Conservation (phyloP, 2,888 invertebrate genomes). For the Helicoverpa assulta region DNA sequence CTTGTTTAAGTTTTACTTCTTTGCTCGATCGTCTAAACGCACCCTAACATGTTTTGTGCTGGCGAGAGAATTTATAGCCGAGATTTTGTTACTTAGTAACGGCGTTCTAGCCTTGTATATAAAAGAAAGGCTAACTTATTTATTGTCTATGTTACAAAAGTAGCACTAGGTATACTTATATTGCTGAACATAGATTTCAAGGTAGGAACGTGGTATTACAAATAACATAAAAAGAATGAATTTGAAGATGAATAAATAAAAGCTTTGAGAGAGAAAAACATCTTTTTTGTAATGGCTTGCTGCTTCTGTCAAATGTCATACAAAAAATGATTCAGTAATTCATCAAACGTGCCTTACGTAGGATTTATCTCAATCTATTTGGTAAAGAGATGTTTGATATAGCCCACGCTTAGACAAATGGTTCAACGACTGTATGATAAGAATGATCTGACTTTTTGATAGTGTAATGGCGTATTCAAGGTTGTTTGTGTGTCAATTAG, state of each 20-base stretch:
- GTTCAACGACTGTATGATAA: slow-evolving; percentile 46
- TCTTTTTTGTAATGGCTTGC: no score
- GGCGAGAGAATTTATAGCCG: slow-evolving; percentile 26
- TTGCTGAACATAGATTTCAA: no score
- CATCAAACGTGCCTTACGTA: slow-evolving; percentile 31
- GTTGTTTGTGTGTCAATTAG: slow-evolving; percentile 32
- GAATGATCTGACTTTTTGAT: slow-evolving; percentile 42
- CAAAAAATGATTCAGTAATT: slow-evolving; percentile 25
- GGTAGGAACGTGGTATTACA: no score
- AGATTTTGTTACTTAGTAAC: slow-evolving; percentile 27
- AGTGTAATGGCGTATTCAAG: slow-evolving; percentile 46
- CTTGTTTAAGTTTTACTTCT: no score
- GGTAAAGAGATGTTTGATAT: slow-evolving; percentile 48
- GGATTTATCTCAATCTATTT: slow-evolving; percentile 41
- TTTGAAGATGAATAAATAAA: no score
- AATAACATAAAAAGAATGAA: no score
- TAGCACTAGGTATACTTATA: no score
- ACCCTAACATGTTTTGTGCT: slow-evolving; percentile 25
- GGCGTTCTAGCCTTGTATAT: background rate
- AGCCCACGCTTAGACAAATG: slow-evolving; percentile 51
- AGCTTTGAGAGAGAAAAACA: no score
- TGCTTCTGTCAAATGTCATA: background rate
- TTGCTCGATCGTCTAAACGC: no score
- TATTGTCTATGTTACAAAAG: background rate
- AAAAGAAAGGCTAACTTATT: background rate